phyloP scores from a whole-genome alignment of 2,113 vertebrate species.

The Circaetus cinerascens region DNA sequence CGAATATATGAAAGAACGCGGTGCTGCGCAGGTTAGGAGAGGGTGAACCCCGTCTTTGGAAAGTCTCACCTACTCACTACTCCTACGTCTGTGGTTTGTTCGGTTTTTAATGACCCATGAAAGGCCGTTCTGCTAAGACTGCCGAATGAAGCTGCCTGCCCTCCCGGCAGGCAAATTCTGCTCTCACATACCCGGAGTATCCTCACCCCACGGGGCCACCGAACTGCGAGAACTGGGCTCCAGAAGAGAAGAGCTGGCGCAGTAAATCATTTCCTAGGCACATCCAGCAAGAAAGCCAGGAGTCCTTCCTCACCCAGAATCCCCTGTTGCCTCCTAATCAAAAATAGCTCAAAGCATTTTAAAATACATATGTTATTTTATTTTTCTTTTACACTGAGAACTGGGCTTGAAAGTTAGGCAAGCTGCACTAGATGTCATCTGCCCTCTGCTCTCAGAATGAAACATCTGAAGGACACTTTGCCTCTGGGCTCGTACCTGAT shows the following conservation, averaged over 20 bases:
- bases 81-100: background rate
- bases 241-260: background rate
- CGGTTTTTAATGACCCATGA: background rate
- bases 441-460: background rate
- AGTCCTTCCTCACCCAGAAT: background rate
- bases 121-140: background rate
- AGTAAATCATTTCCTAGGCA: background rate
- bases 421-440: background rate
- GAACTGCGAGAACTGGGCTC: fast-evolving
- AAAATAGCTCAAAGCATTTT: background rate
- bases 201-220: background rate
- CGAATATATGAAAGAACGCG: fast-evolving
- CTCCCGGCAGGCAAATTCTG: background rate
- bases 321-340: background rate
- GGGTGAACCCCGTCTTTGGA: background rate
- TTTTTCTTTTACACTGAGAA: background rate
- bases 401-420: background rate
- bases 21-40: background rate
- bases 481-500: background rate
- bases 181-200: background rate
- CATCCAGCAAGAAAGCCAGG: background rate
- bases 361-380: background rate
- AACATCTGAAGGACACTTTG: background rate
- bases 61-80: background rate
- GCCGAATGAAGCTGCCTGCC: background rate